Percentiles rank a stretch among this genome's conserved stretches.
Conservation (phyloP, 2,888 invertebrate species). For the Ptilodon capucinus region DNA sequence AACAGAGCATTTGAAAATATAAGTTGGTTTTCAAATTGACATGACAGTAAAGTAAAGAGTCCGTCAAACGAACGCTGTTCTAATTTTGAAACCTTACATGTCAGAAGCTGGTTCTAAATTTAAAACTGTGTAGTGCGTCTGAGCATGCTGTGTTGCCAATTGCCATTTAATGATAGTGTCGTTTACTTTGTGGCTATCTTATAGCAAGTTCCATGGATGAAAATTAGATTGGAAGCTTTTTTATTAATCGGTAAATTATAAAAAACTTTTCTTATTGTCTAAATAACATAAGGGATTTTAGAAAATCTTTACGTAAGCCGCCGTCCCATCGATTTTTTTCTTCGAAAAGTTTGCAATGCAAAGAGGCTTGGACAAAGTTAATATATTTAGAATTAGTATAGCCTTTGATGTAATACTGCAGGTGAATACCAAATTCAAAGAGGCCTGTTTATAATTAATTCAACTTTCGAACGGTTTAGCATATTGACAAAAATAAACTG, state of each 20-base stretch:
- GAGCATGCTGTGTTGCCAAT: constrained; percentile 51
- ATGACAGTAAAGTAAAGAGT: constrained; percentile 27
- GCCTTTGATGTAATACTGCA: constrained; percentile 28
- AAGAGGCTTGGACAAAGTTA: too few species aligned
- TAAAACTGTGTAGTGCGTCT: constrained; percentile 60
- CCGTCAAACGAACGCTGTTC: constrained; percentile 36
- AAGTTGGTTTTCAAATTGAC: constrained; percentile 8
- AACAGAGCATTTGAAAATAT: constrained; percentile 2
- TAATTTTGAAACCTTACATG: constrained; percentile 53
- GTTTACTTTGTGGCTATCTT: too few species aligned
- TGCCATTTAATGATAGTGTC: constrained; percentile 32
- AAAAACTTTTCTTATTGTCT: too few species aligned
- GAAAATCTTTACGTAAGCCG: too few species aligned
- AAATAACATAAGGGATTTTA: too few species aligned
- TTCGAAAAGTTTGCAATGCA: too few species aligned
- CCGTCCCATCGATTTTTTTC: too few species aligned
- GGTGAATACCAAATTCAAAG: constrained; percentile 31
- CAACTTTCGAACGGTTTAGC: constrained; percentile 20
- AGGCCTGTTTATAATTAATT: constrained; percentile 23
- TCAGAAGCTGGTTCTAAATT: constrained; percentile 57
- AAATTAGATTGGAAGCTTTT: too few species aligned
- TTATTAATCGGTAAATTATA: too few species aligned
- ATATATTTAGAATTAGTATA: too few species aligned
- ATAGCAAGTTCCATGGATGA: too few species aligned
- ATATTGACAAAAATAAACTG: constrained; percentile 22